phyloP scores from a whole-genome alignment of 2,113 vertebrate genomes.

The Pelecanus crispus region DNA sequence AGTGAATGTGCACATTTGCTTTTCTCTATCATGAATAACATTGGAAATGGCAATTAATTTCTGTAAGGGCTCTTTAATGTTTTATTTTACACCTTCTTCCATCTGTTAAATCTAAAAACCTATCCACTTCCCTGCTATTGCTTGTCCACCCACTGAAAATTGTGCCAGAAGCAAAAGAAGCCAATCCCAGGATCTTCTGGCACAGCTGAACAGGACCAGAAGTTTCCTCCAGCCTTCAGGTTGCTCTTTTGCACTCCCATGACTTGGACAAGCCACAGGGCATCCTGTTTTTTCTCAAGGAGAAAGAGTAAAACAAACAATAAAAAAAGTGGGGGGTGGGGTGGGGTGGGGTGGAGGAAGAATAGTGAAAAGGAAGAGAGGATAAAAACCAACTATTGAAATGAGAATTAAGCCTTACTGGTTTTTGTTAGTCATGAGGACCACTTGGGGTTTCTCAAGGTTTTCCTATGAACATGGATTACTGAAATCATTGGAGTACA shows the following conservation, averaged over 20 bases:
- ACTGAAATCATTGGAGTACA: background rate
- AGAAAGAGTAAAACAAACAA: background rate
- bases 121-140: background rate
- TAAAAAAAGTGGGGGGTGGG: no score
- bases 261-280: background rate
- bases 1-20: background rate
- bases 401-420: background rate
- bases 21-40: background rate
- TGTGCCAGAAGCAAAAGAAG: background rate
- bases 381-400: background rate
- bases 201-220: background rate
- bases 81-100: background rate
- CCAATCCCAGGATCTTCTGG: background rate
- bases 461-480: background rate
- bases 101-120: background rate
- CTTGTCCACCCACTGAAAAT: background rate
- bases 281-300: background rate
- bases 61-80: background rate
- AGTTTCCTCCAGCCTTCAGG: background rate
- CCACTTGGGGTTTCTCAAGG: background rate
- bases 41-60: background rate
- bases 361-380: background rate
- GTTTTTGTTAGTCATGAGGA: background rate
- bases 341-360: accelerated
- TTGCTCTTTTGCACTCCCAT: background rate